A percentile compares a stretch with the other conserved stretches of the same genome.
Conservation (phyloP, 1,140 invertebrate genomes). For the Bradynema listronoti region DNA sequence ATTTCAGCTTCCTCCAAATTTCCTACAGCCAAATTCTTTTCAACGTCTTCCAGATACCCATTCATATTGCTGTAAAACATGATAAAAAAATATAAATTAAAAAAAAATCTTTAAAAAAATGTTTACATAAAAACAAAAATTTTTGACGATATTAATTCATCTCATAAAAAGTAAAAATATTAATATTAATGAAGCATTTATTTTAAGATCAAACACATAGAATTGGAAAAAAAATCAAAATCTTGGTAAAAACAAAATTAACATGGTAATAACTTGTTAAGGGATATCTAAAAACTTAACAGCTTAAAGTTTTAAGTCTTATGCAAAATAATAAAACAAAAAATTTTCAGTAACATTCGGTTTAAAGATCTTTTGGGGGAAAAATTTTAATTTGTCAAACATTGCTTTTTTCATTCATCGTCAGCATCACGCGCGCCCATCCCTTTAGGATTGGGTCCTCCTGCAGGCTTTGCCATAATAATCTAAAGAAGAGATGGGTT, state of each 20-base stretch:
- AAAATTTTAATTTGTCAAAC: constrained; percentile 25
- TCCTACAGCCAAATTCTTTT: constrained; percentile 91
- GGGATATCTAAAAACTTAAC: too few species aligned
- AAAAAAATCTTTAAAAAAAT: constrained; percentile 5
- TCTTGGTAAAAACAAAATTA: too few species aligned
- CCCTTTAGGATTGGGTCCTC: constrained; percentile 47
- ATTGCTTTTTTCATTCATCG: constrained; percentile 55
- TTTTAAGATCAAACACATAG: too few species aligned
- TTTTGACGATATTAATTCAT: too few species aligned
- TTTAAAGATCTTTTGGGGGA: constrained; percentile 1
- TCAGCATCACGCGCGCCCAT: constrained; percentile 54
- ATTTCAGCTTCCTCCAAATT: constrained; percentile 93
- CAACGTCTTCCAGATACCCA: constrained; percentile 91
- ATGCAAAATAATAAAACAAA: too few species aligned
- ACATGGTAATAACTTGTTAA: too few species aligned
- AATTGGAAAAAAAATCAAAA: too few species aligned
- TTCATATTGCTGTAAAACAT: constrained; percentile 71
- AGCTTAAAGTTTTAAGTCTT: too few species aligned
- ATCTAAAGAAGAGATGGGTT: constrained; percentile 28
- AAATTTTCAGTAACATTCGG: too few species aligned
- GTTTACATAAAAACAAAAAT: constrained; percentile 3
- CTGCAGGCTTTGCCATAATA: constrained; percentile 56
- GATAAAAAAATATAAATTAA: neutral
- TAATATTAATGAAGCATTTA: too few species aligned
- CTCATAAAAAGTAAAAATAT: too few species aligned